Evolutionary conservation across 2,888 invertebrate genomes (phyloP).

Genomic region (Lampropteryx suffumata): DNA sequence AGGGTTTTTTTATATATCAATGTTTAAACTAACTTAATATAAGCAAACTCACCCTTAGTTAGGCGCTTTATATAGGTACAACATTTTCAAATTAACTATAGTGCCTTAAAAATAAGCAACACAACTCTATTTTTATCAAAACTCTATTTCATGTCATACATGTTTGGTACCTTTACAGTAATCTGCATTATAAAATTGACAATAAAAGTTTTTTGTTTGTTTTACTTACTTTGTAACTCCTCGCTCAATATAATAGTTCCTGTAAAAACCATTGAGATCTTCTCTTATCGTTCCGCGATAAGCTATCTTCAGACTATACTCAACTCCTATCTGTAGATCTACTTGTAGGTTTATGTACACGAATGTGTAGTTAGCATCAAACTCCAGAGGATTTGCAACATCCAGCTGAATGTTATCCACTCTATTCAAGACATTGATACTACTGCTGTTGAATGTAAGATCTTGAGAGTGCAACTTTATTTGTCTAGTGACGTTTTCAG

Average conservation of each 20-base stretch:
- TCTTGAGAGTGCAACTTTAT: slow-evolving; percentile 71
- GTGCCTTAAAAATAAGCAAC: too few relatives aligned
- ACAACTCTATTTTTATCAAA: too few relatives aligned
- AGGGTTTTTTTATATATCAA: too few relatives aligned
- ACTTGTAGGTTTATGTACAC: slow-evolving; percentile 68
- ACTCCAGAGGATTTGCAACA: slow-evolving; percentile 50
- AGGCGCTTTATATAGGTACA: too few relatives aligned
- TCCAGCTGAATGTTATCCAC: slow-evolving; percentile 39
- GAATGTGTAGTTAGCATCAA: slow-evolving; percentile 70
- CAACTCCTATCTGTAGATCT: slow-evolving; percentile 54
- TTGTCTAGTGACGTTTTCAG: slow-evolving; percentile 47
- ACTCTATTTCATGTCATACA: too few relatives aligned
- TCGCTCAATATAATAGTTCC: slow-evolving; percentile 79
- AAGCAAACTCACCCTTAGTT: too few relatives aligned
- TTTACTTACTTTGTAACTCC: slow-evolving; percentile 77
- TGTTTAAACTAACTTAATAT: too few relatives aligned
- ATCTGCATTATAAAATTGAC: not conserved
- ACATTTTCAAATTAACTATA: too few relatives aligned
- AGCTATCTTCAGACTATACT: slow-evolving; percentile 73
- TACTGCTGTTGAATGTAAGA: slow-evolving; percentile 48
- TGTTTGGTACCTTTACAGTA: too few relatives aligned
- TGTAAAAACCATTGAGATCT: slow-evolving; percentile 84
- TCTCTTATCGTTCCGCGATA: slow-evolving; percentile 82
- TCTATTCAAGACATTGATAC: slow-evolving; percentile 51
- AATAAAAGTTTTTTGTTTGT: not conserved